Base-by-base conservation (phyloP, 2,888 invertebrate species). In the Callyntrura guangdongensis region DNA sequence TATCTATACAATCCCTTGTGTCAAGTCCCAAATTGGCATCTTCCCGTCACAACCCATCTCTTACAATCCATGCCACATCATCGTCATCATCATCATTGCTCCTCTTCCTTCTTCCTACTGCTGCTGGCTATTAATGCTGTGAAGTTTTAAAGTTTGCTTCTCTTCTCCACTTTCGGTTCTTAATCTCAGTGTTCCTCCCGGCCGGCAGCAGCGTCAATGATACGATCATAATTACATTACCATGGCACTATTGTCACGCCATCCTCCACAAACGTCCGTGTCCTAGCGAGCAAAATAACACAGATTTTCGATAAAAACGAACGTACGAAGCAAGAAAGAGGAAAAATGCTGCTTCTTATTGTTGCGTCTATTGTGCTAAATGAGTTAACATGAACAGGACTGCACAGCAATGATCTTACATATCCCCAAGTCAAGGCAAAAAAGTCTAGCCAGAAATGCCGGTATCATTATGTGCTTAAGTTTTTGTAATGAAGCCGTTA, bases 21-120 rank as follows among this genome's bases (percentile, higher is more conserved):
- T 84, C 84, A 86, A 86, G 59, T 59, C 72, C 36, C 84, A 85
- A 85, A 85, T 69, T 72, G 69, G 47, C 84, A 69, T 83, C 83
- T 83, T 83, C 83, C 56, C 56, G 22, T 61, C 14, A 6, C 81
- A 36, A 14, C 59, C 17, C 59, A 17, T 81, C 81, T 59, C 27
- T 4, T 56, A 12, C n/a, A 9, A 56, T 49, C 17, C 56, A 77
- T 53, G 56, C 81, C 36, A 81, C 56, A 20, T 47, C 14, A 4
- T 47, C 45, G n/a, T 2, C 74, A 74, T 47, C 47, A 22, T 47
- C 20, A 5, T 20, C 49, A 1, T 49, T 9, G 5, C 3, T 53
- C 74, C 2, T 49, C 12, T 22, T 77, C 47, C 12, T 22, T 1
- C 11, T 64, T 64, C 36, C 36, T 64, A 11, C 14, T 64, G 8